phyloP scores from a whole-genome alignment of 2,797 vertebrate species.

The Poecilia velifera region DNA sequence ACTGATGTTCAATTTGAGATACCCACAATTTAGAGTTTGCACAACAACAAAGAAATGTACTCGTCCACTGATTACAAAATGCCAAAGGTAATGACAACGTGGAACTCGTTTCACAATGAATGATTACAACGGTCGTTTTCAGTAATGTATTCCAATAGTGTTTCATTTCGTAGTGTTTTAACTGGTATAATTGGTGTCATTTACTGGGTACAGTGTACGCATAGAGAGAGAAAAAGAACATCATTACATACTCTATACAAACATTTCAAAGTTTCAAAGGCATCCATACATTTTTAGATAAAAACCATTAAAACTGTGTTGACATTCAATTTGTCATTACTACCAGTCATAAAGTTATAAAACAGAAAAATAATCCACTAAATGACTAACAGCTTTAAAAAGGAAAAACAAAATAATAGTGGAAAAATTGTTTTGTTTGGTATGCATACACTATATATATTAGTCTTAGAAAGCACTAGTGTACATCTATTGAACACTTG shows the following conservation, averaged over 20 bases:
- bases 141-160: constrained; percentile 51
- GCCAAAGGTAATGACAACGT: constrained; percentile 38
- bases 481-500: constrained; percentile 61
- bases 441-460: constrained; percentile 70
- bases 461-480: constrained; percentile 71
- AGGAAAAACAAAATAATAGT: constrained; percentile 58
- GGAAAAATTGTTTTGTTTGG: constrained; percentile 70
- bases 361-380: constrained; percentile 44
- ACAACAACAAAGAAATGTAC: constrained; percentile 52
- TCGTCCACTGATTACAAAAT: constrained; percentile 53
- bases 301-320: constrained; percentile 67
- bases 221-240: constrained; percentile 48
- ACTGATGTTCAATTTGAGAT: constrained; percentile 54
- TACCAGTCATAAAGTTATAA: constrained; percentile 62
- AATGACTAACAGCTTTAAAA: constrained; percentile 43
- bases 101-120: constrained; percentile 40
- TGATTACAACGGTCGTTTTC: constrained; percentile 53
- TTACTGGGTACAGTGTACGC: constrained; percentile 51
- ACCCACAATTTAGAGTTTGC: constrained; percentile 53
- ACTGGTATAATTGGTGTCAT: constrained; percentile 29
- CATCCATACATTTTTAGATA: constrained; percentile 65
- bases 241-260: constrained; percentile 64
- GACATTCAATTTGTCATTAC: constrained; percentile 60
- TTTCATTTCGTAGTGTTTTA: constrained; percentile 59
- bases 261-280: constrained; percentile 68